Base-by-base conservation (phyloP, 2,113 vertebrate species). In the Progne subis region DNA sequence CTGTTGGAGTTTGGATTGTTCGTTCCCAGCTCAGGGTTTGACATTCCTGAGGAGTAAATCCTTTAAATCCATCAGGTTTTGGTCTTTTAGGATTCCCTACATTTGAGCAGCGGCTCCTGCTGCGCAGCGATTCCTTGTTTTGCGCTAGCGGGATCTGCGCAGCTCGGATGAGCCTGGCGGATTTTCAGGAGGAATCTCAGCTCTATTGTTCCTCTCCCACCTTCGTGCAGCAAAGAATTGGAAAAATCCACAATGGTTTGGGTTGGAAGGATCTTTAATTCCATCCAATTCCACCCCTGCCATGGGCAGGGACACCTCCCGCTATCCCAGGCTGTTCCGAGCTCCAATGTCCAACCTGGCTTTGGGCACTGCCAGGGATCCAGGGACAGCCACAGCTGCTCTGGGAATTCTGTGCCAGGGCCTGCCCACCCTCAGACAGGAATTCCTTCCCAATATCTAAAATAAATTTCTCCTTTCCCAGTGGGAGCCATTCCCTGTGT, bases 401-500 rank as follows among this genome's bases (percentile, higher is more conserved):
- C 61, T 25, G 9, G 50, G 0, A 56, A 56, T 56, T 24, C 15
- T 18, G 18, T 17, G 25, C 15, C 61, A 56, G 12, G 1, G 41
- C 13, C 41, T 43, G 12, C 41, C 14, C 41, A 43, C 41, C 41
- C 41, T 43, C 61, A 56, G 12, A 1, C 50, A 67, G 25, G 3
- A 80, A 46, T 65, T 79, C 39, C 47, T n/a, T 44, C 49, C 31
- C 37, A 25, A 18, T 3, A 2, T 37, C 67, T 46, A 3, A 50
- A 1, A 6, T 5, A 26, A 4, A 4, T 2, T 2, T n/a, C 1
- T 32, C 32, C 20, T 47, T 2, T 46, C 1, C 3, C 41, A 47
- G n/a, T n/a, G n/a, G 43, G 4, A 77, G 59, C 37, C 49, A 64
- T 65, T 80, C 50, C 50, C 32, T 80, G 61, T 1, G 6, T 55